Base-by-base conservation (phyloP, 2,113 vertebrate species). In the Rana temporaria region DNA sequence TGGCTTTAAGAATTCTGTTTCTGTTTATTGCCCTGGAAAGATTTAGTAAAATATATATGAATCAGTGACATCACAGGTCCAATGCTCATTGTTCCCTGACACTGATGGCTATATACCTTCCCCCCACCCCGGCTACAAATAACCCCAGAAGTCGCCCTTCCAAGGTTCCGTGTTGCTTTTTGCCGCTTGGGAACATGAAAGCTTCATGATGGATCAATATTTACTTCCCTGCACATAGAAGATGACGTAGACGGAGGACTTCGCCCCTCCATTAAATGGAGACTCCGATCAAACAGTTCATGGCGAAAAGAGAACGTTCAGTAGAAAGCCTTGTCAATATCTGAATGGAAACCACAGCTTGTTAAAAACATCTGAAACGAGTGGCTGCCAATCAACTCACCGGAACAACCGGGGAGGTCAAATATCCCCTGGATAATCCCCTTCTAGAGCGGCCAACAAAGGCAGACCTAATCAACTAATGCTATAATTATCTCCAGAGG, bases 401-500 rank as follows among this genome's bases (percentile, higher is more conserved):
- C 55, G 34, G 66, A 75, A 82, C 80, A 82, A 82, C 71, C 67
- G 67, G 74, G 74, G 80, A 82, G 80, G 80, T 82, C 80, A 75
- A 67, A 82, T 32, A 75, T 75, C 53, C 59, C 62, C 52, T 42
- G 22, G 70, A 34, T 75, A 76, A 83, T 82, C 81, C 59, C 55
- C 65, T 66, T 76, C 81, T 68, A 76, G 56, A 83, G 81, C 16
- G 34, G 34, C 71, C 68, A 60, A 83, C 80, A 83, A 66, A 22
- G 53, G 64, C 73, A 75, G 56, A 71, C 55, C 66, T 83, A 83
- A 83, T 83, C 71, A 83, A 83, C 81, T 75, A 76, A 83, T 83
- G 81, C 71, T 68, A 76, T 60, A 42, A 68, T 68, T 68, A 55
- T 74, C 80, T 76, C 55, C 11, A 55, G 70, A 52, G 72, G 56